Base-by-base conservation (phyloP, 2,113 vertebrate species). In the Hippocampus guttulatus region DNA sequence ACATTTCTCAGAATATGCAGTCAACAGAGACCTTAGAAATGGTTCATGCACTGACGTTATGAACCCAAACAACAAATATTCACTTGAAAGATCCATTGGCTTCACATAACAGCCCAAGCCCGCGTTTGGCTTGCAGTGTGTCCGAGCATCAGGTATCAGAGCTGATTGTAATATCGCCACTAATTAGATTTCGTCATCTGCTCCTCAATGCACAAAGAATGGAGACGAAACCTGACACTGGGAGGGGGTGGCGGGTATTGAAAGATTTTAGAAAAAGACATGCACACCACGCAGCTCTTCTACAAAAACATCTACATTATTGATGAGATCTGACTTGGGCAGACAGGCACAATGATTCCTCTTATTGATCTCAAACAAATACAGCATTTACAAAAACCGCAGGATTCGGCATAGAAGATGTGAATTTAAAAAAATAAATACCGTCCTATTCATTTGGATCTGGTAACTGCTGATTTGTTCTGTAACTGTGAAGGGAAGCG, bases 221-320 rank as follows among this genome's bases (percentile, higher is more conserved):
- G 77, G 68, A 80, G 70, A 75, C 78, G 89, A 87, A 91, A 92
- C 84, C 72, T 79, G 89, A 93, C 81, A 90, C 91, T 70, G 73
- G 71, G 33, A 74, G 75, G 73, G 84, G 78, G 78, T 80, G 64
- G 55, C 67, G 62, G 21, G 27, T 14, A 30, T 18, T 16, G 66
- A 69, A 55, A 71, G 10, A 67, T 33, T 21, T 40, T 11, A 55
- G 65, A 80, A 81, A 81, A 83, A 80, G 79, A 83, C 78, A 80
- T 76, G 67, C 77, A 81, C 71, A 76, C 69, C 78, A 81, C 79
- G 78, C 79, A 71, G 83, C 84, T 85, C 79, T 69, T 87, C 81
- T 76, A 89, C 81, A 79, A 91, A 90, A 91, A 89, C 86, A 88
- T 87, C 77, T 91, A 86, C 88, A 92, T 91, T 91, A 92, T 91